Evolutionary conservation across 2,797 vertebrate genomes (phyloP), one percentile per base, ranked within the genome.

Genomic region (Crocodylus rhombifer): DNA sequence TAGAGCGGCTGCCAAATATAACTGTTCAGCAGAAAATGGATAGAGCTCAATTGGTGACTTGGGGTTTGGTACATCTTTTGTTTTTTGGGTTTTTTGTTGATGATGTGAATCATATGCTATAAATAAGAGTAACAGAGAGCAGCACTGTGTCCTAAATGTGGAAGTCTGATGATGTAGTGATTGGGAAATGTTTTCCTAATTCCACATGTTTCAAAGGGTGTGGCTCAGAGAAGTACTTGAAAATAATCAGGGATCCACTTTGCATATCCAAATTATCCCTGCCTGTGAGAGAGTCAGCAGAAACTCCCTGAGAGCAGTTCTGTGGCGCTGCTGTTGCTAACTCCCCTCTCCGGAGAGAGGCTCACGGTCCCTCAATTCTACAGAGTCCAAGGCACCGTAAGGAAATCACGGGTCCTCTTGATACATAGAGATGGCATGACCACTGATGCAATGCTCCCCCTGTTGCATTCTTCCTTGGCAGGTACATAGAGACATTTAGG

Each of bases 131-230:
- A 83, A 80, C 61, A 82, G 25, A 81, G 28, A 60, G 93, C 56
- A 79, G 5, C 2, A 69, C 89, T 95, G 14, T 0, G 64, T 23
- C 30, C 82, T 64, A 76, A 78, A 90, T 62, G 12, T 58, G 17
- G 14, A 12, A 75, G 26, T 77, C 25, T 89, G 90, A 88, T 91
- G 92, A 95, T 87, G 91, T 93, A 88, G 87, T 96, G 67, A 62
- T 93, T 91, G 61, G 90, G 94, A 77, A 84, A 87, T 7, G 33
- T 74, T 56, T 78, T 95, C 25, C 74, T 71, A 86, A 75, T 0
- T 62, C 85, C 93, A 91, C 94, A 86, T 87, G 80, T 92, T 89
- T 94, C 92, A 84, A 86, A 94, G 88, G 36, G 36, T 89, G 91
- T 3, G 65, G 92, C 82, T 84, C 80, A 80, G 36, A 8, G 26